A percentile compares a stretch with the other conserved stretches of the same genome.
Evolutionary conservation across 2,888 invertebrate species (phyloP).

Genomic region (Ptilodon capucinus): DNA sequence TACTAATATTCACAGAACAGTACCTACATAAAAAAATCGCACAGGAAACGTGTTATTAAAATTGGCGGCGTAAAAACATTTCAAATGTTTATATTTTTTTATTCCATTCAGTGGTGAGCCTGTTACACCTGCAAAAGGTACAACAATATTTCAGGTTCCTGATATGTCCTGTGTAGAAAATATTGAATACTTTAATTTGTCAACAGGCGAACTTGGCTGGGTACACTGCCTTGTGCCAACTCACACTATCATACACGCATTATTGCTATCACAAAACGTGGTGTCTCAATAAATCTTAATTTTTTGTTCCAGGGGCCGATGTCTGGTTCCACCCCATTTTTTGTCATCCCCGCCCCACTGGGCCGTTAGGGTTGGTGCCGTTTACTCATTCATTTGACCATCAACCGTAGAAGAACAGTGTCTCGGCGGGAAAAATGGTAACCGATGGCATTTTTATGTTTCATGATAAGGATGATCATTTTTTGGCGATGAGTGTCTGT

Average conservation of each 20-base stretch:
- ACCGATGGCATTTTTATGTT: slow-evolving; percentile 32
- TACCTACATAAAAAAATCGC: too few species aligned
- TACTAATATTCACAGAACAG: too few species aligned
- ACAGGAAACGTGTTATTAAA: too few species aligned
- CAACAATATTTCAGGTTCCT: neutral
- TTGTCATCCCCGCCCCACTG: slow-evolving; percentile 57
- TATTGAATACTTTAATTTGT: neutral
- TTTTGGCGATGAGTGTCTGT: neutral
- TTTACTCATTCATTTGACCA: slow-evolving; percentile 50
- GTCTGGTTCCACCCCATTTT: slow-evolving; percentile 66
- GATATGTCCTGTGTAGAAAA: too few species aligned
- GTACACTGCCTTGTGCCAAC: slow-evolving; percentile 25
- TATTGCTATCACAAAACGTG: slow-evolving; percentile 57
- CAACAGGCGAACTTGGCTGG: slow-evolving; percentile 6
- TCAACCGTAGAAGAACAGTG: slow-evolving; percentile 35
- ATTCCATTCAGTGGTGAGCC: too few species aligned
- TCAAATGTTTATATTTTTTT: too few species aligned
- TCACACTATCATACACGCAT: slow-evolving; percentile 48
- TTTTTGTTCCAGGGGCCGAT: slow-evolving; percentile 69
- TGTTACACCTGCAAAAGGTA: too few species aligned
- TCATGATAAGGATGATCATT: slow-evolving; percentile 34
- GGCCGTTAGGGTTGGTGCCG: slow-evolving; percentile 25
- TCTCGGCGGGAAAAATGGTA: slow-evolving; percentile 33
- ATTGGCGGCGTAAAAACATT: too few species aligned
- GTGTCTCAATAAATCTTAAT: slow-evolving; percentile 71